Percentiles rank a stretch among this genome's conserved stretches.
phyloP scores from a whole-genome alignment of 2,113 vertebrate species.

The Corvus cornix region DNA sequence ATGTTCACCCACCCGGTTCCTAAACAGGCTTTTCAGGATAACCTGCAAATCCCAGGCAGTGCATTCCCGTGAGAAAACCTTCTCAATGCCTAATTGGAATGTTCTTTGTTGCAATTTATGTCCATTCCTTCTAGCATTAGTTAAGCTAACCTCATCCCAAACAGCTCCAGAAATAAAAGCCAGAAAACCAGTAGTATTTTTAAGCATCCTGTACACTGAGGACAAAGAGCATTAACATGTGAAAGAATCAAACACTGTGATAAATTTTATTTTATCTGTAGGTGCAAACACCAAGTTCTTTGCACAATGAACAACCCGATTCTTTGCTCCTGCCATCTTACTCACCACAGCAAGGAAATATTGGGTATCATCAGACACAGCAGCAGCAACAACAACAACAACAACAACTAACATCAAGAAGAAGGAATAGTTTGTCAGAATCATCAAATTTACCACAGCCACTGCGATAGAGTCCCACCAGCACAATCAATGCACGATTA shows the following conservation, averaged over 20 bases:
- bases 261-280: conserved; percentile 45
- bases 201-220: neutral
- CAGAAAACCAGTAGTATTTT: neutral
- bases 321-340: conserved; percentile 72
- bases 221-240: neutral
- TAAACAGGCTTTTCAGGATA: neutral
- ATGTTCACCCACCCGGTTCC: neutral
- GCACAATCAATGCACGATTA: conserved; percentile 56
- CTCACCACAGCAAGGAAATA: conserved; percentile 66
- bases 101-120: neutral
- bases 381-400: conserved; percentile 36
- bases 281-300: conserved; percentile 71
- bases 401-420: conserved; percentile 48
- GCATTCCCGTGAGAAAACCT: neutral
- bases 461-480: conserved; percentile 61
- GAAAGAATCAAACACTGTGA: neutral
- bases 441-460: conserved; percentile 69
- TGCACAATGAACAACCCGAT: conserved; percentile 71
- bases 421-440: conserved; percentile 74
- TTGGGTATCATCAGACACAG: conserved; percentile 65
- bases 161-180: neutral
- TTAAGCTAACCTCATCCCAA: neutral
- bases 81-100: neutral
- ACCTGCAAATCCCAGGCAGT: neutral
- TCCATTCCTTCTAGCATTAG: neutral